These are phyloP conservation scores for Phylloscopus whistleri DNA, from an alignment of 2,113 vertebrate species.

Conservation along the genomic window DNA sequence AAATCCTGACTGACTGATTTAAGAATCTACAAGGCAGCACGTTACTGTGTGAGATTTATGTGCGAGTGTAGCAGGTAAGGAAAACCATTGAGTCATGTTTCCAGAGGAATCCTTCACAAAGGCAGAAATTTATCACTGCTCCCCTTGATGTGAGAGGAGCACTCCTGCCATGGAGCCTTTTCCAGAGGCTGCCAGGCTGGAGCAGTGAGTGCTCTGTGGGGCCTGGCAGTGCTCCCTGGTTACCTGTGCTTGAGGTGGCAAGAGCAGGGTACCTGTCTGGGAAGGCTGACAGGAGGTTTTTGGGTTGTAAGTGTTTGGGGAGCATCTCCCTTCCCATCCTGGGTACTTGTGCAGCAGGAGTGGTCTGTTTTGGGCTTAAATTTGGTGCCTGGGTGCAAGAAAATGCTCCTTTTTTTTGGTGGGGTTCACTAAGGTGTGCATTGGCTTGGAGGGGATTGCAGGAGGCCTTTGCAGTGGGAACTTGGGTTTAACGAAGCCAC, in stretches of 20 bases:
- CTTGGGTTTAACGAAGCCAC: neutral
- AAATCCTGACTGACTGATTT: conserved; percentile 29
- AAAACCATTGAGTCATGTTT: neutral
- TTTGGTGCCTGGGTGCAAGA: accelerated
- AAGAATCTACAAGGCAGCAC: neutral
- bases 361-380: neutral
- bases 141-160: neutral
- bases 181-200: neutral
- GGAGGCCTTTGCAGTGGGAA: neutral
- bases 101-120: neutral
- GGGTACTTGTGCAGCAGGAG: neutral
- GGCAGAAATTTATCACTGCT: neutral
- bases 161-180: accelerated
- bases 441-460: neutral
- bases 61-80: neutral
- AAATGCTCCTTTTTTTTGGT: neutral
- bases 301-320: neutral
- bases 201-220: neutral
- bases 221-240: neutral
- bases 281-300: neutral
- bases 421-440: accelerated
- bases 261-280: neutral
- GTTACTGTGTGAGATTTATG: neutral
- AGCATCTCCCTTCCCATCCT: neutral
- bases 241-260: neutral